Conservation (phyloP, 2,888 invertebrate genomes). For the Junonia oenone region DNA sequence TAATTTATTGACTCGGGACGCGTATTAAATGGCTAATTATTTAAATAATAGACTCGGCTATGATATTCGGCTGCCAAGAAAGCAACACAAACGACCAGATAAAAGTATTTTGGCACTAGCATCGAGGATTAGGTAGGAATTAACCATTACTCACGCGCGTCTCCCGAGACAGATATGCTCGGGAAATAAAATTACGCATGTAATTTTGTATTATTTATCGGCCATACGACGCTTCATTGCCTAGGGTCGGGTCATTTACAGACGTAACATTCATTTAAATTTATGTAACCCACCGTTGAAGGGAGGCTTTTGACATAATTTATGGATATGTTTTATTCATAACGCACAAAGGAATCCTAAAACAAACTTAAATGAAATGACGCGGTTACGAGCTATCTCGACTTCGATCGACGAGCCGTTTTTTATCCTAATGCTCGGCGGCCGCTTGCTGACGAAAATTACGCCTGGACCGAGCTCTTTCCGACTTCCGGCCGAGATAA, state of each 20-base stretch:
- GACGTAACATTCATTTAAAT: slow-evolving; percentile 23
- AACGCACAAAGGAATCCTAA: slow-evolving; percentile 40
- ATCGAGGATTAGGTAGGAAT: background rate
- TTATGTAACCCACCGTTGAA: slow-evolving; percentile 18
- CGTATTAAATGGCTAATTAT: background rate
- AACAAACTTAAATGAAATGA: slow-evolving; percentile 61
- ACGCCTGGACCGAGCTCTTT: slow-evolving; percentile 61
- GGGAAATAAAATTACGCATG: slow-evolving; percentile 3
- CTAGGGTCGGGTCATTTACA: slow-evolving; percentile 21
- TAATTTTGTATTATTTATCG: slow-evolving; percentile 18
- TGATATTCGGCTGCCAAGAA: background rate
- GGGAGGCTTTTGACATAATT: slow-evolving; percentile 25
- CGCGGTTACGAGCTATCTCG: slow-evolving; percentile 61
- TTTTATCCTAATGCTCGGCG: slow-evolving; percentile 64
- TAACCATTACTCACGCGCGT: background rate
- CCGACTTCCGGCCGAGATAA: slow-evolving; percentile 70
- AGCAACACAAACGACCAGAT: background rate
- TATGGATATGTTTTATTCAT: slow-evolving; percentile 26
- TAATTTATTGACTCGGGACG: background rate
- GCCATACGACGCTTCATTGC: slow-evolving; percentile 15
- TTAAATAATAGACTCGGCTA: background rate
- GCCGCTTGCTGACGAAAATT: slow-evolving; percentile 50
- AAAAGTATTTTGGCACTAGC: background rate
- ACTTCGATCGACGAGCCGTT: slow-evolving; percentile 67
- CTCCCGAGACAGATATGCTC: background rate